Conservation (phyloP, 2,797 vertebrate species). For the Hipposideros larvatus region DNA sequence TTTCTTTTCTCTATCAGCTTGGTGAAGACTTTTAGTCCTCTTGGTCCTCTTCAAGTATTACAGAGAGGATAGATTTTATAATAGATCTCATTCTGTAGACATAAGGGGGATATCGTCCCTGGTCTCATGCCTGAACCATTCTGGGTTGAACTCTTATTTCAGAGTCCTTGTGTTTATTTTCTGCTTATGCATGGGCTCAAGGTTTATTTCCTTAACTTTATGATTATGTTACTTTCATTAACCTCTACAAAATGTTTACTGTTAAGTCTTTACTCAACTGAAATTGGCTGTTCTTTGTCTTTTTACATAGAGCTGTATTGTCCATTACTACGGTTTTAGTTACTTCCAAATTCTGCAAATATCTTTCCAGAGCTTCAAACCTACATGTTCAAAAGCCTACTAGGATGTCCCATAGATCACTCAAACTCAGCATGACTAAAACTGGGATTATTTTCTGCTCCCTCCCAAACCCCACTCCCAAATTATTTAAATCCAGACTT, state of each 20-base stretch:
- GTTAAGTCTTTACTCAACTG: constrained; percentile 16
- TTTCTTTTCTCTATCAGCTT: not conserved
- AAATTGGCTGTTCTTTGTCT: not conserved
- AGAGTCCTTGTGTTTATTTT: constrained; percentile 58
- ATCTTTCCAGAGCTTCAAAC: not conserved
- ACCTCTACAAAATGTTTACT: not conserved
- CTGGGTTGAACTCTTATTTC: not conserved
- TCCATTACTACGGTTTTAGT: not conserved
- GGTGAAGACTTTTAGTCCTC: not conserved
- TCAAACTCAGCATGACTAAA: not conserved
- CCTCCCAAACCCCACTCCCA: fast-evolving
- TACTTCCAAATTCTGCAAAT: not conserved
- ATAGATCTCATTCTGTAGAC: not conserved
- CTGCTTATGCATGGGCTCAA: not conserved
- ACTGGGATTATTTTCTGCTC: not conserved
- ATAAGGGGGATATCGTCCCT: not conserved
- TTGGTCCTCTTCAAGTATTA: not conserved
- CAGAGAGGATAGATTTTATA: not conserved
- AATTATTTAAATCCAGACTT: not conserved
- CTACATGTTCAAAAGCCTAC: not conserved
- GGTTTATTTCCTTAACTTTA: constrained; percentile 20
- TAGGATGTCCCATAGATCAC: not conserved
- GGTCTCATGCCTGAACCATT: not conserved
- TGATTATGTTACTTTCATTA: not conserved
- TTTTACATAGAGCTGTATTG: not conserved